Percentiles rank a stretch among this genome's conserved stretches.
Evolutionary conservation across 2,888 invertebrate species (phyloP).

Genomic region (Odontothrips loti): DNA sequence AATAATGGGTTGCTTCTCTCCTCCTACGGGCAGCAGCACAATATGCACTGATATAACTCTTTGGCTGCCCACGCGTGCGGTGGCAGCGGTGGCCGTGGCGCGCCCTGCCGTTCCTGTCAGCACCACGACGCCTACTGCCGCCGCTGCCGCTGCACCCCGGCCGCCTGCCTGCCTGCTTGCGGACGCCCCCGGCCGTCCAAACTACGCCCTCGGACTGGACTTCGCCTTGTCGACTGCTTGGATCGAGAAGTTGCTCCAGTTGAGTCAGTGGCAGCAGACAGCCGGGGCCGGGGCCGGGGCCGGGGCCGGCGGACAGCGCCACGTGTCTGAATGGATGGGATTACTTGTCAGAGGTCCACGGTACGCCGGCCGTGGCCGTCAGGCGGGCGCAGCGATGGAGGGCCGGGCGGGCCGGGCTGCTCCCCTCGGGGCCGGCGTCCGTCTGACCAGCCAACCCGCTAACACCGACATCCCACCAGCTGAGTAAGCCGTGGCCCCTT

Average conservation of each 20-base stretch:
- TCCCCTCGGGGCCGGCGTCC: background rate
- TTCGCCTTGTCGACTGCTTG: background rate
- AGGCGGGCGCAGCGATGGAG: background rate
- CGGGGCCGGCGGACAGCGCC: background rate
- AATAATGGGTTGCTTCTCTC: too few species aligned
- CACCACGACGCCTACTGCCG: background rate
- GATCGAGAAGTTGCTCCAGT: background rate
- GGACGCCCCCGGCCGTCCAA: background rate
- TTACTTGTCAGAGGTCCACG: slow-evolving; percentile 13
- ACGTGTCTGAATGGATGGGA: slow-evolving; percentile 17
- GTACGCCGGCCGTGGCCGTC: background rate
- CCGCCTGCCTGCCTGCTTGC: background rate
- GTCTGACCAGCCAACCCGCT: too few species aligned
- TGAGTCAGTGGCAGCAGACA: background rate
- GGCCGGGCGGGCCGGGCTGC: background rate
- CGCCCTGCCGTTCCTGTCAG: too few species aligned
- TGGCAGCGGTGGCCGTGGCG: too few species aligned
- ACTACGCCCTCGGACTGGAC: background rate
- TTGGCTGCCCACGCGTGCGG: too few species aligned
- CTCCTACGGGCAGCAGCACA: too few species aligned
- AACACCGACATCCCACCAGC: too few species aligned
- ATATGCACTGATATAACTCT: too few species aligned
- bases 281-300: background rate
- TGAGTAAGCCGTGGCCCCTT: too few species aligned
- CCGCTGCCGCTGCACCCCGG: background rate